phyloP scores from a whole-genome alignment of 2,797 vertebrate species.

The Clarias fuscus region DNA sequence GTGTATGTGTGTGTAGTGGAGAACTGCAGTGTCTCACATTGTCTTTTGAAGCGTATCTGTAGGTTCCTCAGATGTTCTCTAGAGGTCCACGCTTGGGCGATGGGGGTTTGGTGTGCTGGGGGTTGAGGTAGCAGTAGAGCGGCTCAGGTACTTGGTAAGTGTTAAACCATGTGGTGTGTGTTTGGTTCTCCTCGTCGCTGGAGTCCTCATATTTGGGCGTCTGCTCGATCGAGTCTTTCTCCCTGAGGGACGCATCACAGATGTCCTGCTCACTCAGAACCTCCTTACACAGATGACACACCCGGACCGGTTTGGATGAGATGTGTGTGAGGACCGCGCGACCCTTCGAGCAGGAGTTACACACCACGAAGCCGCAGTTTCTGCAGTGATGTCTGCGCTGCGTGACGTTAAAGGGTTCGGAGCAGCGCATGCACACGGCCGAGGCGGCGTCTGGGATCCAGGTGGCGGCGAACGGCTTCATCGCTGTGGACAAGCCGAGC shows the following conservation, averaged over 20 bases:
- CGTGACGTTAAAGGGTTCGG: slow-evolving; percentile 73
- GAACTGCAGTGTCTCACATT: not conserved
- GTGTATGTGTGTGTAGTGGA: not conserved
- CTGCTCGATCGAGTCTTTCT: slow-evolving; percentile 28
- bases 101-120: slow-evolving; percentile 43
- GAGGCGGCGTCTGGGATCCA: slow-evolving; percentile 88
- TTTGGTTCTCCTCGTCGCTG: slow-evolving; percentile 64
- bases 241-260: slow-evolving; percentile 45
- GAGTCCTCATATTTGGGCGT: slow-evolving; percentile 60
- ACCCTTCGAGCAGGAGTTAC: slow-evolving; percentile 80
- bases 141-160: not conserved
- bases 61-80: not conserved
- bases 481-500: slow-evolving; percentile 55
- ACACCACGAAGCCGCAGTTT: slow-evolving; percentile 89
- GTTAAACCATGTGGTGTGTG: slow-evolving; percentile 13
- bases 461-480: slow-evolving; percentile 72
- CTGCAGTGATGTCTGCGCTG: slow-evolving; percentile 90
- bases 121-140: slow-evolving; percentile 54
- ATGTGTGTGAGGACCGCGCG: slow-evolving; percentile 78
- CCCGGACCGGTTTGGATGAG: slow-evolving; percentile 76
- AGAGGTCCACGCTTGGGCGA: not conserved
- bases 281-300: slow-evolving; percentile 79
- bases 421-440: slow-evolving; percentile 90
- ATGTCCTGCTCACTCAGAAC: slow-evolving; percentile 61
- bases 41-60: not conserved